Conservation (phyloP, 1,140 invertebrate species). For the Drosophila littoralis region DNA sequence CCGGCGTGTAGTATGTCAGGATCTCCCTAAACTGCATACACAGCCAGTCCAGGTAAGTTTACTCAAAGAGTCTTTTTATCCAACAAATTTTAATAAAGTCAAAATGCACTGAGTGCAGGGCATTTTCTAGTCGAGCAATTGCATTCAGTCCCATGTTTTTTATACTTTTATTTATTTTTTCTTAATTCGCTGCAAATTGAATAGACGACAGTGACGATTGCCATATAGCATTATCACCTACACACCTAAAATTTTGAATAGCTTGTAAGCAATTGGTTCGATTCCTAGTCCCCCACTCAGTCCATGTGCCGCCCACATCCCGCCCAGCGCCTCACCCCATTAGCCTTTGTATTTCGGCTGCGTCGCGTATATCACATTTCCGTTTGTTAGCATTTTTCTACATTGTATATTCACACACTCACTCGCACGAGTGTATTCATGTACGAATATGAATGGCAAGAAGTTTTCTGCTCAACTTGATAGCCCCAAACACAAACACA, state of each 20-base stretch:
- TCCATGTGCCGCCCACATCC: not conserved
- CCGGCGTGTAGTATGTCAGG: not conserved
- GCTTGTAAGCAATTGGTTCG: conserved; percentile 65
- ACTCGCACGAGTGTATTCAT: conserved; percentile 30
- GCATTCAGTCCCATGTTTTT: conserved; percentile 12
- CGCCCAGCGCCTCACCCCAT: conserved; percentile 34
- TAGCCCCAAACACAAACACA: conserved; percentile 49
- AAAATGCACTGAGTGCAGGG: not conserved
- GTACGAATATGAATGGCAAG: conserved; percentile 57
- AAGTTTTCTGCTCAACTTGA: conserved; percentile 82
- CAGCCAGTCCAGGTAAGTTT: no score
- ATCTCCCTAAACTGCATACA: not conserved
- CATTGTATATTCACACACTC: conserved; percentile 53
- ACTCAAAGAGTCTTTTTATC: no score
- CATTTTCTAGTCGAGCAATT: not conserved
- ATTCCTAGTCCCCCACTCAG: conserved; percentile 14
- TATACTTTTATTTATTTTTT: conserved; percentile 24
- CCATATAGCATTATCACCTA: conserved; percentile 70
- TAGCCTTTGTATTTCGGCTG: conserved; percentile 70
- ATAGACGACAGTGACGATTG: conserved; percentile 69
- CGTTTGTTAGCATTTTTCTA: conserved; percentile 79
- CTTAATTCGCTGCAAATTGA: conserved; percentile 77
- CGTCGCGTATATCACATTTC: conserved; percentile 79
- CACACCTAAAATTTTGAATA: conserved; percentile 50
- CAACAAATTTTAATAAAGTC: no score